Base-by-base conservation (phyloP, 2,113 vertebrate genomes). In the Peucedramus taeniatus region DNA sequence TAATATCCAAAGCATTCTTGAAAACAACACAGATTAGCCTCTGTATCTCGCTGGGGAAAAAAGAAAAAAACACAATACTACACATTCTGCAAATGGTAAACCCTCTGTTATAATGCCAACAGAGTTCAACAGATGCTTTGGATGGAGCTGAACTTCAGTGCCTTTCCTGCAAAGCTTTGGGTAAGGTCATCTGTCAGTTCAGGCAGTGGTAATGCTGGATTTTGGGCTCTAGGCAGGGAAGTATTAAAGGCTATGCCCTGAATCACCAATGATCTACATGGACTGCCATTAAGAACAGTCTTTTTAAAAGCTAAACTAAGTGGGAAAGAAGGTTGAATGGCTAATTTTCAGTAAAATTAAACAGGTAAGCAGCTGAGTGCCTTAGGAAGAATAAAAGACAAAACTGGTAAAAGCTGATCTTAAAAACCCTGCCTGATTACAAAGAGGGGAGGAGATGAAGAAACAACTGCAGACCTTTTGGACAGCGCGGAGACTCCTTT, bases 401-500 rank as follows among this genome's bases (percentile, higher is more conserved):
- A 39, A 39, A 24, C 3, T 53, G 9, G 13, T 51, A 68, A 77
- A 71, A 77, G 35, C 8, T 64, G 42, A 42, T 63, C 22, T 74
- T 66, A 87, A 83, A 83, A 65, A 16, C 9, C 9, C 44, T 44
- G 17, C 53, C 26, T 59, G 44, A 11, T 68, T 31, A 51, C 0
- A 0, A 60, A 60, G 53, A 8, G 22, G 27, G 45, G 27, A 68
- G 27, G 37, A 37, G 63, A 31, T 59, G 71, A 68, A 68, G 31
- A 86, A 86, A 51, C 17, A 44, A 31, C 27, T 27, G 27, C 72
- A 60, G 53, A 31, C 33, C 21, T 68, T 86, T 51, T 7, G 15
- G 22, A 22, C 27, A 68, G 21, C 0, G 0, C 0, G 0, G 27
- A 51, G 53, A 44, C 21, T 51, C 17, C 22, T 68, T 51, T 51